Percentiles rank a stretch among this genome's conserved stretches.
These are phyloP conservation scores for Podarcis cretensis DNA, from an alignment of 2,113 vertebrate genomes.

Conservation along the genomic window DNA sequence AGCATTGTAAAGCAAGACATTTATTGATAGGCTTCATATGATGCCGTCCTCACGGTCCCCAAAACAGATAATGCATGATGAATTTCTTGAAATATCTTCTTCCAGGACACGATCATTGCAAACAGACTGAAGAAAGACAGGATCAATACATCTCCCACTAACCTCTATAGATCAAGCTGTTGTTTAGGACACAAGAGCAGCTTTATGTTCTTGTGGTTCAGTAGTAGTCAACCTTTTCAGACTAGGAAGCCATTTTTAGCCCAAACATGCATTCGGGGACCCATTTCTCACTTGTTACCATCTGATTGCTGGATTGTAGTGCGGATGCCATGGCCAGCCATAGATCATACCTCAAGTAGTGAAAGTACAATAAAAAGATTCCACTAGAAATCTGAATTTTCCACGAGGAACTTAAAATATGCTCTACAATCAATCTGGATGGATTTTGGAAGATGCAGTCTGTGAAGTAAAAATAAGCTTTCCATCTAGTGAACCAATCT, in stretches of 20 bases:
- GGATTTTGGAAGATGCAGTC: slow-evolving; percentile 7
- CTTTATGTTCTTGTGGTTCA: background rate
- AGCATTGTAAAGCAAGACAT: too few relatives aligned
- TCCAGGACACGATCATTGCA: background rate
- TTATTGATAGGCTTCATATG: too few relatives aligned
- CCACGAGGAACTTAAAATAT: background rate
- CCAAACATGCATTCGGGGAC: too few relatives aligned
- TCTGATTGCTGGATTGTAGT: too few relatives aligned
- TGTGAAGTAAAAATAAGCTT: slow-evolving; percentile 18
- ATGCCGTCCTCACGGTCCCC: background rate
- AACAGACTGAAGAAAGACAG: background rate
- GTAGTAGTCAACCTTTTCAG: too few relatives aligned
- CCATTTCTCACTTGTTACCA: too few relatives aligned
- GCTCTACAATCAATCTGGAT: background rate
- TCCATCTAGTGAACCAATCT: slow-evolving; percentile 31
- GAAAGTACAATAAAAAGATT: background rate
- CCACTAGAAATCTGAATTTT: background rate
- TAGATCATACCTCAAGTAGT: background rate
- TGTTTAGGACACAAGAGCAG: background rate
- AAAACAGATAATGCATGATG: background rate
- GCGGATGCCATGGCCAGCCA: too few relatives aligned
- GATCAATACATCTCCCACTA: background rate
- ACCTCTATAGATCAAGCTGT: background rate
- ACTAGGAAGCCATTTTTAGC: too few relatives aligned
- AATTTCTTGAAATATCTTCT: background rate